phyloP scores from a whole-genome alignment of 2,797 vertebrate genomes.

The Ammospiza maritima region DNA sequence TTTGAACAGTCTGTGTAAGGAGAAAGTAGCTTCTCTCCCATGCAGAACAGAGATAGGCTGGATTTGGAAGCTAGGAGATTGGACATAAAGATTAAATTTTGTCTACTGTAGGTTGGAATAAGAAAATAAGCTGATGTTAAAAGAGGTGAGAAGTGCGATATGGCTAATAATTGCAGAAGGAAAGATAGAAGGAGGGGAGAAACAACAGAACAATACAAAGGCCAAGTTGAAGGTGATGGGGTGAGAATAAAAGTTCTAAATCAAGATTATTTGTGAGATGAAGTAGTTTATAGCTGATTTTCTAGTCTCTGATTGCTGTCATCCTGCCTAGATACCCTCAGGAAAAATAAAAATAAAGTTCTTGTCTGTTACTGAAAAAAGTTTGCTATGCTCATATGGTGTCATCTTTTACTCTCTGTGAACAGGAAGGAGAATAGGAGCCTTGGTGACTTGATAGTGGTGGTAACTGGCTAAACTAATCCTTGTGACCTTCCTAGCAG shows the following conservation, averaged over 20 bases:
- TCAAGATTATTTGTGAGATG: background rate
- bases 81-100: background rate
- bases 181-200: background rate
- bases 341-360: background rate
- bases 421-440: background rate
- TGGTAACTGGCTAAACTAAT: background rate
- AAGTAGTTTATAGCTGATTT: background rate
- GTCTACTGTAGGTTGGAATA: background rate
- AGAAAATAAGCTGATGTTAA: background rate
- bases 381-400: background rate
- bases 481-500: background rate
- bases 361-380: background rate
- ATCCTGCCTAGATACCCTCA: background rate
- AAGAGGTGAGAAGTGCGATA: background rate
- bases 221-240: background rate
- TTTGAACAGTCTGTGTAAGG: background rate
- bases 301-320: background rate
- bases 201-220: background rate
- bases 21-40: background rate
- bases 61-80: background rate
- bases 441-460: background rate
- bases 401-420: background rate
- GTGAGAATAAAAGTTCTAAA: background rate
- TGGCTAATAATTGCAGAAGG: background rate
- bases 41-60: background rate